A percentile compares a stretch with the other conserved stretches of the same genome.
Conservation (phyloP, 1,140 invertebrate species). For the Leptestheria dahalacensis region DNA sequence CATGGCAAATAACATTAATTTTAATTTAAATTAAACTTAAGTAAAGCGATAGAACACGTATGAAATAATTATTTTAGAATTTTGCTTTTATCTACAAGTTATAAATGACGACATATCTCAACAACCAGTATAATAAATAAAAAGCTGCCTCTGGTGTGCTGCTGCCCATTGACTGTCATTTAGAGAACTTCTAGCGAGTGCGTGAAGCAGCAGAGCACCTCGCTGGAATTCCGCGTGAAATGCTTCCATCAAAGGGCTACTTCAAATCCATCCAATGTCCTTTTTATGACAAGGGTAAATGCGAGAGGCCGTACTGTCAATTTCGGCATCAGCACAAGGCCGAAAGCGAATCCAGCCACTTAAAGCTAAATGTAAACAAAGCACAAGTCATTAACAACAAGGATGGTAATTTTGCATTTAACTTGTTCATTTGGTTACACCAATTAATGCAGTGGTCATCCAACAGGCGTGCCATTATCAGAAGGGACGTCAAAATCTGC, state of each 20-base stretch:
- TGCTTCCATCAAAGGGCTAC: constrained; percentile 73
- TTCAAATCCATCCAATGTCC: constrained; percentile 70
- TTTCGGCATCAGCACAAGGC: constrained; percentile 61
- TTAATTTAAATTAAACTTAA: too few species aligned
- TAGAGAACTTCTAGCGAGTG: too few species aligned
- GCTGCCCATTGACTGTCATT: not conserved
- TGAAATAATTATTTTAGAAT: too few species aligned
- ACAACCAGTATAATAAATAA: too few species aligned
- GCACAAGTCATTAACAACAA: not conserved
- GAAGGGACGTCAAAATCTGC: constrained; percentile 18
- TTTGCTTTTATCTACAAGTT: too few species aligned
- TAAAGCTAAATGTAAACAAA: constrained; percentile 6
- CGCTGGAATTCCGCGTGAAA: constrained; percentile 24
- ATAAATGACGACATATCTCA: too few species aligned
- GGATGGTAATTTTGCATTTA: too few species aligned
- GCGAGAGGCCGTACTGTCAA: constrained; percentile 75
- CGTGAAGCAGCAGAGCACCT: not conserved
- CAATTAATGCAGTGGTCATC: too few species aligned
- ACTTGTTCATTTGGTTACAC: too few species aligned
- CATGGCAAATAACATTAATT: too few species aligned
- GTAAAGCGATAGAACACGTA: too few species aligned
- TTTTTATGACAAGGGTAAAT: constrained; percentile 58
- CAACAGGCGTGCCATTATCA: not conserved
- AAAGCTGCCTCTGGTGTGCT: too few species aligned
- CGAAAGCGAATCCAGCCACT: constrained; percentile 15